A percentile compares a stretch with the other conserved stretches of the same genome.
These are phyloP conservation scores for Yponomeuta cagnagella DNA, from an alignment of 2,888 invertebrate species.

Conservation along the genomic window DNA sequence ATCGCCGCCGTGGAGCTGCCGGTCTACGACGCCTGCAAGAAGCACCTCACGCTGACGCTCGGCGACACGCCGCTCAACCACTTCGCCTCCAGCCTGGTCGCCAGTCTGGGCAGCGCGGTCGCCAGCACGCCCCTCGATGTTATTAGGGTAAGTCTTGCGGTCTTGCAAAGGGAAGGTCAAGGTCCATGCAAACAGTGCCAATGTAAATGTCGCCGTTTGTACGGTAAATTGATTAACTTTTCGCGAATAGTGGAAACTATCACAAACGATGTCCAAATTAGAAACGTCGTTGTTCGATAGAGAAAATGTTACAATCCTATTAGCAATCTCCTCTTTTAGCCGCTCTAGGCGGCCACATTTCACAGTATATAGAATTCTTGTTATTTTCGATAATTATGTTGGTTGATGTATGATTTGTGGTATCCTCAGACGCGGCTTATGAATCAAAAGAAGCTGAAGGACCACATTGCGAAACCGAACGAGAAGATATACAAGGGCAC, in stretches of 20 bases:
- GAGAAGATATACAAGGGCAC: constrained; percentile 85
- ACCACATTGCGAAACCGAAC: constrained; percentile 32
- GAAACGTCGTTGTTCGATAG: too few relatives aligned
- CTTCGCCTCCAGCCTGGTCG: constrained; percentile 91
- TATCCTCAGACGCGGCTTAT: constrained; percentile 88
- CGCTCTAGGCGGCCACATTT: too few relatives aligned
- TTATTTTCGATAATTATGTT: too few relatives aligned
- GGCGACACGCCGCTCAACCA: constrained; percentile 91
- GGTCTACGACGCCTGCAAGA: constrained; percentile 93
- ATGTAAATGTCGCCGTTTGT: not conserved
- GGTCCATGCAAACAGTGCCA: not conserved
- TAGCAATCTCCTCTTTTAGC: too few relatives aligned
- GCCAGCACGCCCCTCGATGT: constrained; percentile 97
- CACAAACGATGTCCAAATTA: not conserved
- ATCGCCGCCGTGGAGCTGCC: constrained; percentile 96
- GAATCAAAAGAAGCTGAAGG: constrained; percentile 86
- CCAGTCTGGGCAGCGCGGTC: constrained; percentile 93
- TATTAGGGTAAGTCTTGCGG: constrained; percentile 80
- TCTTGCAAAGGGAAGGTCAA: not conserved
- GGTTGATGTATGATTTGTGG: too few relatives aligned
- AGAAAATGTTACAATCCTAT: too few relatives aligned
- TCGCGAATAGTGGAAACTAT: not conserved
- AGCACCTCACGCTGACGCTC: constrained; percentile 79
- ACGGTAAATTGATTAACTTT: not conserved
- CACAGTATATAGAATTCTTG: too few relatives aligned